A percentile compares a stretch with the other conserved stretches of the same genome.
Evolutionary conservation across 2,888 invertebrate species (phyloP).

Genomic region (Morpho achilles): DNA sequence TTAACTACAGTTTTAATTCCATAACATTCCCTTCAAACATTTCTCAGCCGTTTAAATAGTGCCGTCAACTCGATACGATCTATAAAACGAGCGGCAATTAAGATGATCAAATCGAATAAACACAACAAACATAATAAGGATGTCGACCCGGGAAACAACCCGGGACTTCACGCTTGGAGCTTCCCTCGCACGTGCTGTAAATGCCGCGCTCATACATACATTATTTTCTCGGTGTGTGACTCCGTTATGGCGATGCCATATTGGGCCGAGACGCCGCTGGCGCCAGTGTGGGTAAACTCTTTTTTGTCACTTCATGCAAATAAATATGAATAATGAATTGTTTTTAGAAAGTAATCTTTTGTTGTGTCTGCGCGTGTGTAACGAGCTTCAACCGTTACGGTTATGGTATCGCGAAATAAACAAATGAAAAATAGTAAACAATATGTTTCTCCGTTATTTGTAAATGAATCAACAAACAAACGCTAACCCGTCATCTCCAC

Average conservation of each 20-base stretch:
- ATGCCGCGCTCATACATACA: conserved; percentile 22
- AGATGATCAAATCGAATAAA: conserved; percentile 30
- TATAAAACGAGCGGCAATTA: conserved; percentile 21
- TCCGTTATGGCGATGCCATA: conserved; percentile 30
- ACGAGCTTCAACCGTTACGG: conserved; percentile 17
- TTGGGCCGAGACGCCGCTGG: conserved; percentile 24
- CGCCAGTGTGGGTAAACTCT: conserved; percentile 24
- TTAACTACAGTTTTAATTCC: conserved; percentile 8
- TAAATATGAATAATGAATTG: conserved; percentile 14
- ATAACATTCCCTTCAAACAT: conserved; percentile 7
- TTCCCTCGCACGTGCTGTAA: conserved; percentile 27
- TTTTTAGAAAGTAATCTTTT: conserved; percentile 21
- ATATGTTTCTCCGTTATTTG: not conserved
- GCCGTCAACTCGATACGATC: conserved; percentile 20
- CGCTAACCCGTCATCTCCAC: too few relatives aligned
- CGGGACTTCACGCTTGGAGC: conserved; percentile 29
- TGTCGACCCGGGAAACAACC: conserved; percentile 33
- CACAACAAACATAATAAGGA: conserved; percentile 27
- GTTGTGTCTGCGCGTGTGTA: conserved; percentile 17
- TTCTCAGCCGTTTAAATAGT: conserved; percentile 3
- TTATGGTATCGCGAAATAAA: conserved; percentile 8
- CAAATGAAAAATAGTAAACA: conserved; percentile 19
- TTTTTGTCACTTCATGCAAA: conserved; percentile 21
- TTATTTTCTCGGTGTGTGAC: conserved; percentile 25
- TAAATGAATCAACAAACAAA: too few relatives aligned